Conservation (phyloP, 2,113 vertebrate genomes). For the Ranitomeya imitator region DNA sequence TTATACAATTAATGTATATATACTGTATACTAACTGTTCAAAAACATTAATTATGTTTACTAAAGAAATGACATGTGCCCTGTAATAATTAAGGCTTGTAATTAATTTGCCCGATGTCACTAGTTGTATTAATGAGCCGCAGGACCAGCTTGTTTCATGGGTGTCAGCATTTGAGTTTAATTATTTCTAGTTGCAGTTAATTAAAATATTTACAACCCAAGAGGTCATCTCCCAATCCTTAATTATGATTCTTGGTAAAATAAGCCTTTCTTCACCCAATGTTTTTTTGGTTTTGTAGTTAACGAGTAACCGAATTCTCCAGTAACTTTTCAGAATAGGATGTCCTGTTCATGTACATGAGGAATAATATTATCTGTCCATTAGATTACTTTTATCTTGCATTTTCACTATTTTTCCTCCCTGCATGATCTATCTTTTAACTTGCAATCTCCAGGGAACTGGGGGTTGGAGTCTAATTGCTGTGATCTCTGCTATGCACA, state of each 20-base stretch:
- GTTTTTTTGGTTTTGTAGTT: not conserved
- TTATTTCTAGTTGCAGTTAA: conserved; percentile 7
- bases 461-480: too few relatives aligned
- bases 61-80: conserved; percentile 15
- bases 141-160: conserved; percentile 20
- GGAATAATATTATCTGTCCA: too few relatives aligned
- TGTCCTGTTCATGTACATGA: too few relatives aligned
- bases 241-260: not conserved
- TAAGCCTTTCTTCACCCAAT: not conserved
- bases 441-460: too few relatives aligned
- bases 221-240: not conserved
- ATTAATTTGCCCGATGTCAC: conserved; percentile 15
- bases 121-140: conserved; percentile 20
- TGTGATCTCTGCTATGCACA: too few relatives aligned
- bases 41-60: conserved; percentile 21
- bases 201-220: conserved; percentile 31
- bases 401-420: too few relatives aligned
- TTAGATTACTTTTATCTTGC: too few relatives aligned
- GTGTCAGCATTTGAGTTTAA: conserved; percentile 40
- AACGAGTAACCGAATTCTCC: too few relatives aligned
- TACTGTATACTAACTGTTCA: not conserved
- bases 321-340: too few relatives aligned
- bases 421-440: too few relatives aligned
- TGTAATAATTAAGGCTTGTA: conserved; percentile 35
- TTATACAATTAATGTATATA: not conserved